phyloP scores from a whole-genome alignment of 2,113 vertebrate genomes.

The Rhizomys pruinosus region DNA sequence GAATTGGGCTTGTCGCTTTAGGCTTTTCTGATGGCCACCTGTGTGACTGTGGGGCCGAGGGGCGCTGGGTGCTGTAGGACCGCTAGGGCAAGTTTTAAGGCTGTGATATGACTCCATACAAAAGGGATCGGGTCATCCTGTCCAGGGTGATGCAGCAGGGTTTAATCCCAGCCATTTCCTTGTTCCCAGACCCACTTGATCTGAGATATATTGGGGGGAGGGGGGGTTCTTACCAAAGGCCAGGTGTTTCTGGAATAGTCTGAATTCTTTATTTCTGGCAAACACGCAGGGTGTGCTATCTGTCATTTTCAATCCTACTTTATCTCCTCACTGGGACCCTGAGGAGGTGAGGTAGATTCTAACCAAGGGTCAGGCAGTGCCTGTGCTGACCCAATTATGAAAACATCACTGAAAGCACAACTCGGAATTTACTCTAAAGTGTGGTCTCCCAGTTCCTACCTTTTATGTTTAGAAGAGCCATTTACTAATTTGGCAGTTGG shows the following conservation, averaged over 20 bases:
- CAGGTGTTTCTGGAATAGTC: slow-evolving; percentile 72
- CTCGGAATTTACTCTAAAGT: slow-evolving; percentile 45
- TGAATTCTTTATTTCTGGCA: slow-evolving; percentile 55
- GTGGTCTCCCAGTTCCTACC: slow-evolving; percentile 50
- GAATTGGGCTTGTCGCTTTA: background rate
- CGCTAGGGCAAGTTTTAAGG: slow-evolving; percentile 58
- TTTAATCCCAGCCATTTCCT: slow-evolving; percentile 40
- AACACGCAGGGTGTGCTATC: slow-evolving; percentile 33
- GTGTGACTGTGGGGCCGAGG: slow-evolving; percentile 42
- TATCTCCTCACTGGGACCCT: slow-evolving; percentile 27
- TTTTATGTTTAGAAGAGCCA: slow-evolving; percentile 58
- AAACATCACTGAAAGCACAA: slow-evolving; percentile 16
- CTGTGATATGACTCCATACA: slow-evolving; percentile 55
- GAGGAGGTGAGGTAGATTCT: slow-evolving; percentile 52
- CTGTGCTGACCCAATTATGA: slow-evolving; percentile 26
- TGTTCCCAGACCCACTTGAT: background rate
- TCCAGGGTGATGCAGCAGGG: background rate
- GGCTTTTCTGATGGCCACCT: slow-evolving; percentile 37
- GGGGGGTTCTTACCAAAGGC: background rate
- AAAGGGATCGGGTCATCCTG: slow-evolving; percentile 39
- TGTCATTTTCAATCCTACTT: slow-evolving; percentile 58
- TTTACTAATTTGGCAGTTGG: slow-evolving; percentile 67
- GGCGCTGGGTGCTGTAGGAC: background rate
- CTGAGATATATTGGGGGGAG: background rate
- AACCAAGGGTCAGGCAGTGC: slow-evolving; percentile 22